Conservation (phyloP, 2,888 invertebrate species). For the Polyommatus iphigenia region DNA sequence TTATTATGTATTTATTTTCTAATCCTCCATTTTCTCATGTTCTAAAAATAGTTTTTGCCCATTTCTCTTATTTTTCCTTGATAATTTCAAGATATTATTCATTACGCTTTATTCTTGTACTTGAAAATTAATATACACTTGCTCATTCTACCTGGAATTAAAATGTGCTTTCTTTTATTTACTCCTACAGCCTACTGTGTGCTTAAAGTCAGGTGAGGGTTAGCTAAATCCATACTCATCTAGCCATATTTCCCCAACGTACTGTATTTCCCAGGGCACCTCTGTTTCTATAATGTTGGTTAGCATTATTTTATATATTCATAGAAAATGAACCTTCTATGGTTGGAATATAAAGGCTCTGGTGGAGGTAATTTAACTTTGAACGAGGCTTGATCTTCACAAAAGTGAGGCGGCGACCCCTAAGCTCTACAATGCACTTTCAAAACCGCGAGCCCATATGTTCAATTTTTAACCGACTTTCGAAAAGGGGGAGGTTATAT, state of each 20-base stretch:
- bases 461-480: too few relatives aligned
- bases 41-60: too few relatives aligned
- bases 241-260: neutral
- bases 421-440: neutral
- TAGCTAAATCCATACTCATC: neutral
- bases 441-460: neutral
- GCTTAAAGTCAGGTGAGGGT: neutral
- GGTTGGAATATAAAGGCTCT: neutral
- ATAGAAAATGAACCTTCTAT: neutral
- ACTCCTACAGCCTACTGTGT: neutral
- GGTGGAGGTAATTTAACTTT: neutral
- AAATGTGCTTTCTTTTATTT: neutral
- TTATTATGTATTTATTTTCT: too few relatives aligned
- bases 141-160: neutral
- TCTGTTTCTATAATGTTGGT: neutral
- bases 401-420: conserved; percentile 5
- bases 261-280: neutral
- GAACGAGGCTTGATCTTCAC: neutral
- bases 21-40: too few relatives aligned
- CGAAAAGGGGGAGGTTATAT: too few relatives aligned
- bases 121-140: neutral
- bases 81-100: neutral
- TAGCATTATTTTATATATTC: neutral
- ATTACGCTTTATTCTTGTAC: neutral
- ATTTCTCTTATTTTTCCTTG: too few relatives aligned